Evolutionary conservation across 2,113 vertebrate genomes (phyloP).

Genomic region (Mustela nigripes): DNA sequence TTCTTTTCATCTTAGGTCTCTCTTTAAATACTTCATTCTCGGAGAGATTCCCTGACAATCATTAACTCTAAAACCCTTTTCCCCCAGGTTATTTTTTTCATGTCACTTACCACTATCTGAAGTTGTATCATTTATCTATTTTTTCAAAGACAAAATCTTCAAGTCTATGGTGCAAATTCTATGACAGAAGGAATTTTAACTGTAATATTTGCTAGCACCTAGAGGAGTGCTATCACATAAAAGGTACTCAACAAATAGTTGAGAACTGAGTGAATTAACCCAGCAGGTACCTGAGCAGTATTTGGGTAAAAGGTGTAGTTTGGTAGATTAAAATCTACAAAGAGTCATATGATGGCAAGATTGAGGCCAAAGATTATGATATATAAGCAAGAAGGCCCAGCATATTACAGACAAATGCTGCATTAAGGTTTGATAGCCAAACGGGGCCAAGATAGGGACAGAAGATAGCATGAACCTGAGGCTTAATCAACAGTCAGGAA

Average conservation of each 20-base stretch:
- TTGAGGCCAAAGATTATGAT: not conserved
- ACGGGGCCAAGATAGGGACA: not conserved
- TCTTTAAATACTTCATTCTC: not conserved
- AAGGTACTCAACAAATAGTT: not conserved
- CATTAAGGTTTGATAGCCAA: not conserved
- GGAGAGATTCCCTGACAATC: not conserved
- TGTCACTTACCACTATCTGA: not conserved
- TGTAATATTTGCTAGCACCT: not conserved
- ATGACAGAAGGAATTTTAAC: not conserved
- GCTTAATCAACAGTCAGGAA: not conserved
- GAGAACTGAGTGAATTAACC: not conserved
- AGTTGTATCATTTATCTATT: not conserved
- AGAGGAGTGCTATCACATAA: not conserved
- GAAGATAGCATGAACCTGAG: not conserved
- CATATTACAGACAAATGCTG: not conserved
- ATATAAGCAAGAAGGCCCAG: not conserved
- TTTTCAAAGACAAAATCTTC: not conserved
- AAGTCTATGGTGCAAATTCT: not conserved
- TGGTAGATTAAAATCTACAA: not conserved
- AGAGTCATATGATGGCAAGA: not conserved
- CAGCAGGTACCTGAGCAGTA: accelerated
- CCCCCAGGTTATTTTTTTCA: not conserved
- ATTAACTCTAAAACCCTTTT: not conserved
- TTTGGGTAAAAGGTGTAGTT: not conserved
- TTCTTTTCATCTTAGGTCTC: not conserved